Conservation (phyloP, 1,140 invertebrate species). For the Cataglyphis hispanica region DNA sequence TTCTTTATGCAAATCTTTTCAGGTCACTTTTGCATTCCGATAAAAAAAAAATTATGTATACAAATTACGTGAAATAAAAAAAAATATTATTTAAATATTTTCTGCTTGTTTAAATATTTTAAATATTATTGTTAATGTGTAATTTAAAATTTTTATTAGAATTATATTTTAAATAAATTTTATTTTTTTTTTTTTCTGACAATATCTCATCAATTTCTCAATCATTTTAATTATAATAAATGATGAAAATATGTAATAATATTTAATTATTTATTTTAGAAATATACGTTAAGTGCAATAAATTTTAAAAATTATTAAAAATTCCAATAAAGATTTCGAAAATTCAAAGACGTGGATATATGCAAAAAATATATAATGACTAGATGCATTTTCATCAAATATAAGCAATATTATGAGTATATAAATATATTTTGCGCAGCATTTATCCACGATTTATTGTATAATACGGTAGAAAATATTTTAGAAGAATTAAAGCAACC, state of each 20-base stretch:
- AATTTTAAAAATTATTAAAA: not conserved
- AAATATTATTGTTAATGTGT: not conserved
- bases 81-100: not conserved
- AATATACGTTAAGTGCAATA: not conserved
- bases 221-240: no score
- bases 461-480: constrained; percentile 25
- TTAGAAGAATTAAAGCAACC: constrained; percentile 12
- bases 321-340: not conserved
- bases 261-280: not conserved
- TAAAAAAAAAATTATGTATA: constrained; percentile 11
- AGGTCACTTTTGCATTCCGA: constrained; percentile 18
- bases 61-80: not conserved
- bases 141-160: not conserved
- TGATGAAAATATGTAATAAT: constrained; percentile 8
- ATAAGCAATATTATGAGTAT: not conserved
- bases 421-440: constrained; percentile 14
- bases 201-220: not conserved
- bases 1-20: constrained; percentile 2
- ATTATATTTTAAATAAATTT: constrained; percentile 10
- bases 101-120: not conserved
- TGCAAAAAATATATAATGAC: not conserved
- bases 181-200: not conserved
- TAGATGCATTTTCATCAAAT: not conserved
- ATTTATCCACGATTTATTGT: constrained; percentile 25
- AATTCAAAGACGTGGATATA: not conserved